Percentiles rank a stretch among this genome's conserved stretches.
These are phyloP conservation scores for Cryptops parisi DNA, from an alignment of 2,888 invertebrate species.

Conservation along the genomic window DNA sequence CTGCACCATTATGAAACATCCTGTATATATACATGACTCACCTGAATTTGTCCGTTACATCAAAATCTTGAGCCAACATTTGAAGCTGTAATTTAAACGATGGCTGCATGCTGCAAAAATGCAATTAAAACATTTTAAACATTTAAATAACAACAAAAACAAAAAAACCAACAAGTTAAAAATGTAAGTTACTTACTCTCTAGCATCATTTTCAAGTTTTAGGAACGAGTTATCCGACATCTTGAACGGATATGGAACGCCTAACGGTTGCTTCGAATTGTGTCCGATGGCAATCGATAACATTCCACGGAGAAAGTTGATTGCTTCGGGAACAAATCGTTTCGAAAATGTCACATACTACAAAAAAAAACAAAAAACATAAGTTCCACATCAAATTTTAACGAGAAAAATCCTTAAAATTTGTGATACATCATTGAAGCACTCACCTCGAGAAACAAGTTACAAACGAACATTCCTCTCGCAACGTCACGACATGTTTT, in stretches of 20 bases:
- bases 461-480: constrained; percentile 58
- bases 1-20: too few relatives aligned
- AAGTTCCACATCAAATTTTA: neutral
- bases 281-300: constrained; percentile 55
- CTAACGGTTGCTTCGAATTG: constrained; percentile 23
- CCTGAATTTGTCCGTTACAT: too few relatives aligned
- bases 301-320: constrained; percentile 63
- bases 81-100: too few relatives aligned
- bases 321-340: constrained; percentile 59
- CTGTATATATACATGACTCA: too few relatives aligned
- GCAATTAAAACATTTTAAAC: too few relatives aligned
- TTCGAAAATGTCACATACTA: constrained; percentile 63
- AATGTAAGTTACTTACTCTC: neutral
- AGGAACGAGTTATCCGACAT: neutral
- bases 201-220: neutral
- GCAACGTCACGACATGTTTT: constrained; percentile 51
- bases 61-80: too few relatives aligned
- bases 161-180: neutral
- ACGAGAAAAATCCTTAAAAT: neutral
- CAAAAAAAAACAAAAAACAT: constrained; percentile 22
- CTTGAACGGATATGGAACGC: neutral
- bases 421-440: neutral
- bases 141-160: neutral
- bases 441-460: constrained; percentile 54
- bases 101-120: too few relatives aligned